A percentile compares a stretch with the other conserved stretches of the same genome.
phyloP scores from a whole-genome alignment of 2,797 vertebrate genomes.

The Hippocampus kuda region DNA sequence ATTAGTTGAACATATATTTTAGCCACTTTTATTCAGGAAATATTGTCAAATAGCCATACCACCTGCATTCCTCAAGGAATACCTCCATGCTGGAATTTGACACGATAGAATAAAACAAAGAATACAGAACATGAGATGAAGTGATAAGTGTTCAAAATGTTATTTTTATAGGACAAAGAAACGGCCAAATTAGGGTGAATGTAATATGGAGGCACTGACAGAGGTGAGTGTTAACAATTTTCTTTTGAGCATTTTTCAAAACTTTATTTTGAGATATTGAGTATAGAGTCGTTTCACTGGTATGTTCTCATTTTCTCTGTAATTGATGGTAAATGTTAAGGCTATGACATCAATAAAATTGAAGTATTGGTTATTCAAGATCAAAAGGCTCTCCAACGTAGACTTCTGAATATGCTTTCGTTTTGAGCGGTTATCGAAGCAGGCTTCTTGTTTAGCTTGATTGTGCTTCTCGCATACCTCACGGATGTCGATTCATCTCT shows the following conservation, averaged over 20 bases:
- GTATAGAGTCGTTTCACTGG: background rate
- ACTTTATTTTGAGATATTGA: background rate
- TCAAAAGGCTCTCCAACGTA: background rate
- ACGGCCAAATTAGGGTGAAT: background rate
- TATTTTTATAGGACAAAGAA: background rate
- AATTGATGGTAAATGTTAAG: background rate
- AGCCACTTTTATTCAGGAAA: too few relatives aligned
- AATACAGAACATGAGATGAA: background rate
- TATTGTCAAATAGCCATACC: too few relatives aligned
- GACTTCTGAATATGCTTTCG: background rate
- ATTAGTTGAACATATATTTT: too few relatives aligned
- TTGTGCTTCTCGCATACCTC: background rate
- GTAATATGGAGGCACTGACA: background rate
- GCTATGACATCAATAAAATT: background rate
- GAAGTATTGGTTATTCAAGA: background rate
- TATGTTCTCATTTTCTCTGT: background rate
- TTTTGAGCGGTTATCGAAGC: too few relatives aligned
- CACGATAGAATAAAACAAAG: background rate
- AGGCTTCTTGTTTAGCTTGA: background rate
- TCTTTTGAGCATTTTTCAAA: background rate
- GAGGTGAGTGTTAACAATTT: background rate
- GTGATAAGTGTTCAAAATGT: background rate
- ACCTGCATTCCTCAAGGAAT: background rate
- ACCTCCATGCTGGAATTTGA: background rate
- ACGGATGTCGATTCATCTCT: background rate